Evolutionary conservation across 64 coral and sea anemone genomes (phyloP).

Genomic region (Platygyra sinensis): DNA sequence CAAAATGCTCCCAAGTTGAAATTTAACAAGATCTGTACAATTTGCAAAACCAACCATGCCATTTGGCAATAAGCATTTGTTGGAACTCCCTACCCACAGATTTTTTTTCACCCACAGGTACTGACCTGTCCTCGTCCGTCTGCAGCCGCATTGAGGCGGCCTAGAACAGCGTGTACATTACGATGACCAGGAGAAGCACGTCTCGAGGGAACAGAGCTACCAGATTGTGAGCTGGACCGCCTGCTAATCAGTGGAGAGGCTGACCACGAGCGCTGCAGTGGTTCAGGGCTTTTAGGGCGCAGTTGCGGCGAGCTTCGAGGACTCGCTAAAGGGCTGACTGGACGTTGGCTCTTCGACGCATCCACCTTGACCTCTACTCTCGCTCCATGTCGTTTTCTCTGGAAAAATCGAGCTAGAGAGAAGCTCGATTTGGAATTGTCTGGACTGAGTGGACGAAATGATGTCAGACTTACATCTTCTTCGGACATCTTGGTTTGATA

Average conservation of each 20-base stretch:
- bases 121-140: constrained; percentile 22
- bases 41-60: not conserved
- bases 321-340: not conserved
- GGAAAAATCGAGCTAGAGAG: constrained; percentile 72
- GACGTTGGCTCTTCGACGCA: constrained; percentile 3
- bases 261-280: not conserved
- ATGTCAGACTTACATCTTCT: constrained; percentile 61
- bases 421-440: constrained; percentile 65
- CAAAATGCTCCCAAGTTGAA: no score
- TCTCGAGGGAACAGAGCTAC: not conserved
- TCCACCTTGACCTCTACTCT: constrained; percentile 38
- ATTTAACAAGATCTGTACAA: no score
- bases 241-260: constrained; percentile 10
- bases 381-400: constrained; percentile 50
- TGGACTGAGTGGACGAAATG: constrained; percentile 90
- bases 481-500: constrained; percentile 19
- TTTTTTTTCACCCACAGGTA: not conserved
- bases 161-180: constrained; percentile 29
- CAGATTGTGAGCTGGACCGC: not conserved
- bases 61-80: not conserved
- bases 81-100: not conserved
- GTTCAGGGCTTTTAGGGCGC: constrained; percentile 14
- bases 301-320: constrained; percentile 26
- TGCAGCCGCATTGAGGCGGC: constrained; percentile 29
- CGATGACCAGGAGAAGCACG: not conserved